These are phyloP conservation scores for Hyposoter dolosus DNA, from an alignment of 2,888 invertebrate species.

Conservation along the genomic window DNA sequence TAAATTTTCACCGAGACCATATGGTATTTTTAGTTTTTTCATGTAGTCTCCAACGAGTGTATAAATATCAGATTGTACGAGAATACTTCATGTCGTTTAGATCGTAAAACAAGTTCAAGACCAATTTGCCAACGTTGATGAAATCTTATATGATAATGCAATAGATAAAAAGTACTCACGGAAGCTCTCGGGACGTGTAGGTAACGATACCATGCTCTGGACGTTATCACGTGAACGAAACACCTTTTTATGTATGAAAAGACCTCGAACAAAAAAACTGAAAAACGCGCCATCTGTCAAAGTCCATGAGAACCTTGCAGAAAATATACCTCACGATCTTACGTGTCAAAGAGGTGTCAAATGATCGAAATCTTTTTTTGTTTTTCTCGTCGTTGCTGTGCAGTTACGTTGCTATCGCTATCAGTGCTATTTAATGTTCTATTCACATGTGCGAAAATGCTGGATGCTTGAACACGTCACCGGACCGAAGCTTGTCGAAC, in stretches of 20 bases:
- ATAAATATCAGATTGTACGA: not conserved
- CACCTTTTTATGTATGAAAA: not conserved
- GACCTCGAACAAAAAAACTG: not conserved
- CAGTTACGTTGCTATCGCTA: not conserved
- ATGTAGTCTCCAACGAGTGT: not conserved
- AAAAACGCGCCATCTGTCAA: slow-evolving; percentile 26
- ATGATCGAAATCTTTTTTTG: slow-evolving; percentile 4
- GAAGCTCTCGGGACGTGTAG: not conserved
- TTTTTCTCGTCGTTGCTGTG: not conserved
- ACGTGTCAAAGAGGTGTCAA: slow-evolving; percentile 55
- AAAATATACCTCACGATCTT: slow-evolving; percentile 34
- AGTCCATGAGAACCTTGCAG: not conserved
- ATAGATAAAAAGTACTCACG: slow-evolving; percentile 11
- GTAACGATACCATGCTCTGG: slow-evolving; percentile 1
- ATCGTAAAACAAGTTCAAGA: not conserved
- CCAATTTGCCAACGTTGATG: not conserved
- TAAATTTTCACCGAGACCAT: slow-evolving; percentile 1
- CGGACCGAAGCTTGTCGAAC: not conserved
- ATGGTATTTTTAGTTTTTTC: slow-evolving; percentile 6
- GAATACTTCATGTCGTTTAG: not conserved
- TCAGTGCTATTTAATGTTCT: not conserved
- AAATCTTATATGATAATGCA: not conserved
- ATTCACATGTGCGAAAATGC: not conserved
- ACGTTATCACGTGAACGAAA: not conserved
- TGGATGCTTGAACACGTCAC: not conserved